Evolutionary conservation across 2,888 invertebrate species (phyloP).

Genomic region (Tachina grossa): DNA sequence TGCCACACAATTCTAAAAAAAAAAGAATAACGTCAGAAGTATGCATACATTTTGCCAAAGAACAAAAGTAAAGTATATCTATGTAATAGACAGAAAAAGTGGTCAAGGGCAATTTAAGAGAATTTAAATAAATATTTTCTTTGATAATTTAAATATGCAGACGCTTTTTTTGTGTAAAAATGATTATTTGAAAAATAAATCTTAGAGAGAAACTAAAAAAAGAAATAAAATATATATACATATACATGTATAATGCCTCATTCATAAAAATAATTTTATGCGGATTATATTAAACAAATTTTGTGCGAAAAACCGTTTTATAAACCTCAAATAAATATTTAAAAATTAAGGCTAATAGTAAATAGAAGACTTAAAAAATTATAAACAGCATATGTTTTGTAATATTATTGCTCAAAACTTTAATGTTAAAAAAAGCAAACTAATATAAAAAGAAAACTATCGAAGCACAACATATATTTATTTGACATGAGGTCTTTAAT

Average conservation of each 20-base stretch:
- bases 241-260: slow-evolving; percentile 1
- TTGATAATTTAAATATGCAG: neutral
- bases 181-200: neutral
- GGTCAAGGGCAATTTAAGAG: slow-evolving; percentile 45
- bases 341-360: no score
- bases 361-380: no score
- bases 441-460: no score
- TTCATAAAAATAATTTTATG: no score
- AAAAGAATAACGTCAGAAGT: slow-evolving; percentile 25
- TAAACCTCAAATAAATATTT: no score
- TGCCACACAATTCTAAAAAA: slow-evolving; percentile 27
- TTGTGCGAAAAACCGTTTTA: no score
- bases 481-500: no score
- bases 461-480: no score
- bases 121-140: slow-evolving; percentile 4
- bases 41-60: slow-evolving; percentile 3
- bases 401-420: no score
- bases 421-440: no score
- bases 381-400: no score
- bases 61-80: slow-evolving; percentile 37
- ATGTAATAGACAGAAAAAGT: slow-evolving; percentile 22
- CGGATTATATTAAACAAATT: no score
- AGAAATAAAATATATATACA: neutral
- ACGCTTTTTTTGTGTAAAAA: slow-evolving; percentile 10
- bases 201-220: neutral